Percentiles rank a stretch among this genome's conserved stretches.
These are phyloP conservation scores for Nipponacmea schrenckii DNA, from an alignment of 2,888 invertebrate species.

Conservation along the genomic window DNA sequence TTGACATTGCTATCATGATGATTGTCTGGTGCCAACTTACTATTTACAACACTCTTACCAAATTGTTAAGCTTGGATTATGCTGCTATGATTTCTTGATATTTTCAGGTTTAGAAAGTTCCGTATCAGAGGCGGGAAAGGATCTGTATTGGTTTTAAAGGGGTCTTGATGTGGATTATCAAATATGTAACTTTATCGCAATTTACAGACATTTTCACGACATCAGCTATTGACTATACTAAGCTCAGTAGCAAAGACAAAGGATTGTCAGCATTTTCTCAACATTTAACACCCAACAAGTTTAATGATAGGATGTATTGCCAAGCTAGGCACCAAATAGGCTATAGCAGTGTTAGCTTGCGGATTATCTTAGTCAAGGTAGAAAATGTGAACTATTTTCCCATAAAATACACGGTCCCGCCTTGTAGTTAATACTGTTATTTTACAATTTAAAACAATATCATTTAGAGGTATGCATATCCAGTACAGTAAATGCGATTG, in stretches of 20 bases:
- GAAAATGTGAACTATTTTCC: slow-evolving; percentile 17
- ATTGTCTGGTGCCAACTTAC: too few relatives aligned
- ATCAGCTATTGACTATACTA: slow-evolving; percentile 15
- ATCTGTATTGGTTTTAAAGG: slow-evolving; percentile 31
- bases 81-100: too few relatives aligned
- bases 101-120: slow-evolving; percentile 26
- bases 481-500: too few relatives aligned
- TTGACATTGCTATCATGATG: background rate
- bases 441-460: too few relatives aligned
- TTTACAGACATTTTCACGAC: slow-evolving; percentile 3
- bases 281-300: background rate
- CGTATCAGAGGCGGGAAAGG: slow-evolving; percentile 26
- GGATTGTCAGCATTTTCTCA: background rate
- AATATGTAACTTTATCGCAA: slow-evolving; percentile 13
- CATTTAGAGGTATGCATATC: too few relatives aligned
- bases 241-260: slow-evolving; percentile 19
- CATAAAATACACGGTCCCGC: background rate
- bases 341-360: slow-evolving; percentile 15
- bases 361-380: slow-evolving; percentile 20
- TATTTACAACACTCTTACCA: too few relatives aligned
- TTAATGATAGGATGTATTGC: slow-evolving; percentile 12
- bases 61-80: too few relatives aligned
- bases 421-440: too few relatives aligned
- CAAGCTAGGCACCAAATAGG: slow-evolving; percentile 7
- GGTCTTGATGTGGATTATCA: slow-evolving; percentile 1